A percentile compares a stretch with the other conserved stretches of the same genome.
Conservation (phyloP, 1,140 invertebrate species). For the Trypoxylus dichotomus region DNA sequence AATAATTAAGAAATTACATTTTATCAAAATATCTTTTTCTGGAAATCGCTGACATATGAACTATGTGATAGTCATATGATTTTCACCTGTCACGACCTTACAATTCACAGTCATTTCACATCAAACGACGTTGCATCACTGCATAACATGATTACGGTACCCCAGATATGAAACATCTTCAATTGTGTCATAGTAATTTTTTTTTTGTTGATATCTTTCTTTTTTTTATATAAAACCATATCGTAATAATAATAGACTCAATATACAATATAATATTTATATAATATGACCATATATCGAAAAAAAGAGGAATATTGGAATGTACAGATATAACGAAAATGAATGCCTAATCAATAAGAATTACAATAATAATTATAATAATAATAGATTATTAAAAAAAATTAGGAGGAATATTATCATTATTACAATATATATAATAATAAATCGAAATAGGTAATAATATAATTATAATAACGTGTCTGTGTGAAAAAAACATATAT, state of each 20-base stretch:
- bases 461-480: slow-evolving; percentile 15
- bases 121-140: too few relatives aligned
- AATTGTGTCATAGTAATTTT: background rate
- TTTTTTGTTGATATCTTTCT: background rate
- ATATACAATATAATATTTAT: slow-evolving; percentile 19
- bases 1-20: too few relatives aligned
- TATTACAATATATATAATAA: background rate
- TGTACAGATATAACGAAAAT: slow-evolving; percentile 40
- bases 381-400: slow-evolving; percentile 31
- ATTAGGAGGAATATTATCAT: slow-evolving; percentile 33
- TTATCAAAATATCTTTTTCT: too few relatives aligned
- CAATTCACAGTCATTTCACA: too few relatives aligned
- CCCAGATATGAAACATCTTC: background rate
- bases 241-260: background rate
- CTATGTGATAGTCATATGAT: too few relatives aligned
- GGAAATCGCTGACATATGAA: too few relatives aligned
- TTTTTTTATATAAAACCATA: background rate
- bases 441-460: slow-evolving; percentile 4
- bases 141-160: background rate
- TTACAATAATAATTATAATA: slow-evolving; percentile 13
- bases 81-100: too few relatives aligned
- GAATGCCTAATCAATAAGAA: slow-evolving; percentile 39
- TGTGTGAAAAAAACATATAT: slow-evolving; percentile 35
- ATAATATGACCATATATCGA: background rate
- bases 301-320: slow-evolving; percentile 38